These are phyloP conservation scores for Noctua comes DNA, from an alignment of 2,888 invertebrate genomes.

Conservation along the genomic window DNA sequence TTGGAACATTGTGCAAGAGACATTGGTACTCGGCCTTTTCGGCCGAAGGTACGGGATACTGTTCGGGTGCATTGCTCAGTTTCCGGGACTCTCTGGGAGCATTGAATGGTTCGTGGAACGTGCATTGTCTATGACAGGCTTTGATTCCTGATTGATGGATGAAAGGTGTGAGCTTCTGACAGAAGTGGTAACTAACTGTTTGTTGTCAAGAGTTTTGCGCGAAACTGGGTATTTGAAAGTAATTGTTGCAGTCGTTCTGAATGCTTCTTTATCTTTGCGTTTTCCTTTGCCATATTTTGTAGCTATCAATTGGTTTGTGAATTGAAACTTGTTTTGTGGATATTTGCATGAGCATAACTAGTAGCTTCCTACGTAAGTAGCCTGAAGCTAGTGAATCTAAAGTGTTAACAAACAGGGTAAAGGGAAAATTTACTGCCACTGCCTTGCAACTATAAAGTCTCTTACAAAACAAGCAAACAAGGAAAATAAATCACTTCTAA, in stretches of 20 bases:
- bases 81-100: slow-evolving; percentile 81
- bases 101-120: slow-evolving; percentile 76
- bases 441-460: neutral
- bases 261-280: slow-evolving; percentile 8
- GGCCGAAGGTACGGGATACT: slow-evolving; percentile 10
- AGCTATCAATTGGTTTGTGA: slow-evolving; percentile 1
- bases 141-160: slow-evolving; percentile 59
- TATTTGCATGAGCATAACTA: slow-evolving; percentile 1
- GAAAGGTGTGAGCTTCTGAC: slow-evolving; percentile 49
- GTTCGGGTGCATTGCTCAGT: slow-evolving; percentile 69
- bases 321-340: slow-evolving; percentile 10
- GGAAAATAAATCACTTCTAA: slow-evolving; percentile 21
- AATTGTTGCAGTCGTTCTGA: slow-evolving; percentile 8
- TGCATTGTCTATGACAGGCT: slow-evolving; percentile 55
- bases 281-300: neutral
- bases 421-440: neutral
- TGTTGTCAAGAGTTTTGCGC: slow-evolving; percentile 40
- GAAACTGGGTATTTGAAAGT: slow-evolving; percentile 21
- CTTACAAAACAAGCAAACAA: neutral
- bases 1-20: slow-evolving; percentile 65
- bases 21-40: neutral
- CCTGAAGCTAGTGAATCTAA: slow-evolving; percentile 6
- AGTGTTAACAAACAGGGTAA: neutral
- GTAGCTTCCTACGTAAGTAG: neutral
- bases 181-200: slow-evolving; percentile 39